These are phyloP conservation scores for Oscheius sp. DNA, from an alignment of 2,888 invertebrate species.

Conservation along the genomic window DNA sequence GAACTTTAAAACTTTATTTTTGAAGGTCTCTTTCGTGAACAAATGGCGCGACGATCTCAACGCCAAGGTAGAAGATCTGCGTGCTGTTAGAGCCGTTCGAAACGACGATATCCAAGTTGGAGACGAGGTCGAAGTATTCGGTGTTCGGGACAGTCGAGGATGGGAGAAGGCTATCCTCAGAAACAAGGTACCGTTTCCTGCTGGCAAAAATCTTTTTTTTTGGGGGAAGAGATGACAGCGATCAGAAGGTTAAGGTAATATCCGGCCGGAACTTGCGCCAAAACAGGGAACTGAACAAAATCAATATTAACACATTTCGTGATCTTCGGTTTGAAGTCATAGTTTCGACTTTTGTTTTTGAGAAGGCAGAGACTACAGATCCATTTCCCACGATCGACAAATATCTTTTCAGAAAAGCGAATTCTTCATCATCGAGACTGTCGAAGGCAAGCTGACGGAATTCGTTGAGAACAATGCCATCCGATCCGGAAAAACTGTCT, in stretches of 20 bases:
- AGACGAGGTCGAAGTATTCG: conserved; percentile 23
- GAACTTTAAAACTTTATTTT: not conserved
- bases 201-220: not conserved
- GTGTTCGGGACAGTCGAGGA: not conserved
- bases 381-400: not conserved
- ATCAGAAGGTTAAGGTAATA: not conserved
- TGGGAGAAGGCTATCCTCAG: conserved; percentile 30
- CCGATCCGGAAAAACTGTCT: conserved; percentile 14
- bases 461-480: conserved; percentile 8
- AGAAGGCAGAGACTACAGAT: no score
- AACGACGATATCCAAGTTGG: conserved; percentile 16
- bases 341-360: not conserved
- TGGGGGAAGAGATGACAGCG: not conserved
- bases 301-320: not conserved
- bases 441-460: conserved; percentile 19
- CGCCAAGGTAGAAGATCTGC: conserved; percentile 22
- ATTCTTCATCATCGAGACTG: conserved; percentile 27
- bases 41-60: conserved; percentile 18
- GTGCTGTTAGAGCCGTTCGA: conserved; percentile 6
- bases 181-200: conserved; percentile 22
- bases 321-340: not conserved
- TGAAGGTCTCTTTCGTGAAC: conserved; percentile 8
- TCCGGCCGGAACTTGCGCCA: not conserved
- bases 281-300: not conserved
- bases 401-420: conserved; percentile 12